These are phyloP conservation scores for Melanotaenia trifasciata DNA, from an alignment of 2,797 vertebrate species.

Conservation along the genomic window DNA sequence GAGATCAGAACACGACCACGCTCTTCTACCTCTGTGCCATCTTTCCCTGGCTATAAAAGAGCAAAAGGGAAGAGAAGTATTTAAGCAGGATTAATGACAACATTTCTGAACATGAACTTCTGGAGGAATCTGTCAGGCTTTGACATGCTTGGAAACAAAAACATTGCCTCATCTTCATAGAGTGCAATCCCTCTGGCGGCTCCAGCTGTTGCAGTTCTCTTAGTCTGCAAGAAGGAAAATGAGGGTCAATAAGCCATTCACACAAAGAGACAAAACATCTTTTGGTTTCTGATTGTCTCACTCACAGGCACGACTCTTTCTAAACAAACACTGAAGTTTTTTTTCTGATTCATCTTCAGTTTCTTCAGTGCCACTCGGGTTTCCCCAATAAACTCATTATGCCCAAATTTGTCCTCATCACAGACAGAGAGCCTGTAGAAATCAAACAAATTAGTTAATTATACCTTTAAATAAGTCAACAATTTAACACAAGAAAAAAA, in stretches of 20 bases:
- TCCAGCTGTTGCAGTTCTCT: slow-evolving; percentile 88
- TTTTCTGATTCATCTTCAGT: slow-evolving; percentile 93
- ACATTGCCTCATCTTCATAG: slow-evolving; percentile 93
- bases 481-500: slow-evolving; percentile 5
- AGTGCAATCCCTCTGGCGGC: slow-evolving; percentile 92
- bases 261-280: slow-evolving; percentile 17
- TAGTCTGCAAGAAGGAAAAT: slow-evolving; percentile 82
- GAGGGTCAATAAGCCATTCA: slow-evolving; percentile 42
- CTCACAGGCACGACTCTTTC: slow-evolving; percentile 94
- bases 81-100: slow-evolving; percentile 12
- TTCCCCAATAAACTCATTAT: slow-evolving; percentile 98
- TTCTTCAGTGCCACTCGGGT: slow-evolving; percentile 96
- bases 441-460: slow-evolving; percentile 24
- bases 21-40: slow-evolving; percentile 89
- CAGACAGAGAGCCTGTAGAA: slow-evolving; percentile 92
- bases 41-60: slow-evolving; percentile 81
- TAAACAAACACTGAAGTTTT: slow-evolving; percentile 95
- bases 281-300: slow-evolving; percentile 25
- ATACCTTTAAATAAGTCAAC: not conserved
- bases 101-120: slow-evolving; percentile 26
- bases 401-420: slow-evolving; percentile 97
- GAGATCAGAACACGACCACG: slow-evolving; percentile 94
- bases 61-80: not conserved
- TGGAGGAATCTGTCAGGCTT: slow-evolving; percentile 53
- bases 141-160: slow-evolving; percentile 51